Evolutionary conservation across 2,888 invertebrate genomes (phyloP).

Genomic region (Hirtodrosophila trivittata): DNA sequence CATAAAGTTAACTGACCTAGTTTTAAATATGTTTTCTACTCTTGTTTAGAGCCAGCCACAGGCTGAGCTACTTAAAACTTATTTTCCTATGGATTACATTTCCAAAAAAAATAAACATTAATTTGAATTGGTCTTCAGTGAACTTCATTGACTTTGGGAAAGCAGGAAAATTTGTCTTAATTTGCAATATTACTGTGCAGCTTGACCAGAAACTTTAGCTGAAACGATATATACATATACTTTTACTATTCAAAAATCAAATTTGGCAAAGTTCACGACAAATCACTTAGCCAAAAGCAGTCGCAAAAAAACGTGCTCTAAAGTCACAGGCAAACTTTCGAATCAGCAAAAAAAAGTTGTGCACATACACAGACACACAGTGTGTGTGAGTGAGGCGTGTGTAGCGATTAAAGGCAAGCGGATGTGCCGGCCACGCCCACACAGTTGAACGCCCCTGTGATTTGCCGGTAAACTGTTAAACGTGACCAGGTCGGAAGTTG

Average conservation of each 20-base stretch:
- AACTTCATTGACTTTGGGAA: no score
- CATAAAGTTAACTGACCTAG: slow-evolving; percentile 63
- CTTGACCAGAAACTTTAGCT: slow-evolving; percentile 28
- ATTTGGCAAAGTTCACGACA: slow-evolving; percentile 68
- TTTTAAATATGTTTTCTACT: slow-evolving; percentile 34
- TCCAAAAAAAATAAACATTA: background rate
- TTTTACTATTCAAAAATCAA: slow-evolving; percentile 56
- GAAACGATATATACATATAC: slow-evolving; percentile 20
- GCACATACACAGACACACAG: slow-evolving; percentile 12
- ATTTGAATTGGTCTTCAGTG: background rate
- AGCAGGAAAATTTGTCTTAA: no score
- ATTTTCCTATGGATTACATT: background rate
- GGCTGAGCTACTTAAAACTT: background rate
- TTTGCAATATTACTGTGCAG: slow-evolving; percentile 1
- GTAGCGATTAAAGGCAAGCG: slow-evolving; percentile 5
- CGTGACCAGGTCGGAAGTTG: slow-evolving; percentile 67
- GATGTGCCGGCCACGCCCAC: slow-evolving; percentile 45
- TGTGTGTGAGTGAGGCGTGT: slow-evolving; percentile 1
- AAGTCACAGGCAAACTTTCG: slow-evolving; percentile 64
- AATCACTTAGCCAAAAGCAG: slow-evolving; percentile 69
- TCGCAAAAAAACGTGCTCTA: slow-evolving; percentile 47
- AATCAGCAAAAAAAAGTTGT: slow-evolving; percentile 54
- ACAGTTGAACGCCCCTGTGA: slow-evolving; percentile 45
- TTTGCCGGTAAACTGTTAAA: slow-evolving; percentile 74
- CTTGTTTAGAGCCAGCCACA: slow-evolving; percentile 6